A percentile compares a stretch with the other conserved stretches of the same genome.
Evolutionary conservation across 2,113 vertebrate genomes (phyloP).

Genomic region (Rhodinocichla rosea): DNA sequence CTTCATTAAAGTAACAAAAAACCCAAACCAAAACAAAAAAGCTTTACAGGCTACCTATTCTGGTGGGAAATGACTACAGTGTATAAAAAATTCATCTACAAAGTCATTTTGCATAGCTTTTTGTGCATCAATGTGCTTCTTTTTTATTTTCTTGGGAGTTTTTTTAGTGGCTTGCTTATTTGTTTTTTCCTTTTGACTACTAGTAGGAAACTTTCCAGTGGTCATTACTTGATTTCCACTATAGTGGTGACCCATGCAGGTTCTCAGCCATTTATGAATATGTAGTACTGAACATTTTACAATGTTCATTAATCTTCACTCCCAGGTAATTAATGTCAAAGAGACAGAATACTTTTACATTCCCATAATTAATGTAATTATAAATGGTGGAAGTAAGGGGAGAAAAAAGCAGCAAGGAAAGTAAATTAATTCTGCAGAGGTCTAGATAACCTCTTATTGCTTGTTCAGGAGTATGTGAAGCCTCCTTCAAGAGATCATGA

Average conservation of each 20-base stretch:
- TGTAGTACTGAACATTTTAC: not conserved
- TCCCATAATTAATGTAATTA: constrained; percentile 39
- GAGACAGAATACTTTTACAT: not conserved
- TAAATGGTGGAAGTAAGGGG: not conserved
- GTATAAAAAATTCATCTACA: not conserved
- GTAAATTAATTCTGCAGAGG: constrained; percentile 40
- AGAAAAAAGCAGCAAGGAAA: not conserved
- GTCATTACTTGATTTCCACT: not conserved
- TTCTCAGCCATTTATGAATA: constrained; percentile 11
- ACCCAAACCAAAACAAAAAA: not conserved
- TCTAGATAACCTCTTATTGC: not conserved
- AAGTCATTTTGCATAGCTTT: not conserved
- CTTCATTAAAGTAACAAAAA: not conserved
- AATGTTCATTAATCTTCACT: constrained; percentile 46
- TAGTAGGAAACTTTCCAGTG: not conserved
- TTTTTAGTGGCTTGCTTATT: not conserved
- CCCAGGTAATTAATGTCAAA: constrained; percentile 52
- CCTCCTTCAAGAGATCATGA: not conserved
- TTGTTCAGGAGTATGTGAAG: not conserved
- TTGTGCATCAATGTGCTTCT: not conserved
- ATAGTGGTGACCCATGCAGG: not conserved
- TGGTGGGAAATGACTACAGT: not conserved
- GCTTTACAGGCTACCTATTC: not conserved
- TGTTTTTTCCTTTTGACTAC: not conserved
- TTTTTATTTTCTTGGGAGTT: not conserved